These are phyloP conservation scores for Xylocopa sonorina DNA, from an alignment of 1,140 invertebrate genomes.

Conservation along the genomic window DNA sequence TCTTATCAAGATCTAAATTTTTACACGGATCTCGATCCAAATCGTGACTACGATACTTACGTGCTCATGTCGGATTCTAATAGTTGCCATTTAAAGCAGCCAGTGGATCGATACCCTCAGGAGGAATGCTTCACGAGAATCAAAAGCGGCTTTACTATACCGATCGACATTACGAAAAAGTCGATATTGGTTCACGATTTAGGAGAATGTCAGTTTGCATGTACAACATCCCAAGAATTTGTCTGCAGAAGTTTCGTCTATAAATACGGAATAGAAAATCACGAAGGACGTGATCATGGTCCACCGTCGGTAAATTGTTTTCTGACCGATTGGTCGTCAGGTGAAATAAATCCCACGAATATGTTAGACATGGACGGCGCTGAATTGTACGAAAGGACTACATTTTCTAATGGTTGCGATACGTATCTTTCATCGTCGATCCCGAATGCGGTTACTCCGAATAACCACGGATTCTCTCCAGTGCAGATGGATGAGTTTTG, in stretches of 20 bases:
- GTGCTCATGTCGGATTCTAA: conserved; percentile 83
- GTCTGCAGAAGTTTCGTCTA: conserved; percentile 90
- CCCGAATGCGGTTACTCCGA: too few species aligned
- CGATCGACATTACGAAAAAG: conserved; percentile 84
- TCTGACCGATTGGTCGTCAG: conserved; percentile 86
- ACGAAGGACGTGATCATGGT: conserved; percentile 72
- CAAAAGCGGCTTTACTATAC: conserved; percentile 86
- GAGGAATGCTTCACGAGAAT: conserved; percentile 92
- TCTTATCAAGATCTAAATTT: conserved; percentile 86
- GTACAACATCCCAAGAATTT: conserved; percentile 86
- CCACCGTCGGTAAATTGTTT: conserved; percentile 83
- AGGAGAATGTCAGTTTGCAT: conserved; percentile 89
- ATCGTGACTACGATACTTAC: conserved; percentile 91
- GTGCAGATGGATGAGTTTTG: conserved; percentile 83
- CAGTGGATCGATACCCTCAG: background rate
- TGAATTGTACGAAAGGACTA: conserved; percentile 89
- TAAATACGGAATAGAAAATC: conserved; percentile 80
- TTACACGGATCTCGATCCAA: conserved; percentile 87
- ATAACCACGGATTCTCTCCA: background rate
- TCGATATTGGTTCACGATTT: conserved; percentile 86
- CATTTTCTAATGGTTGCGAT: conserved; percentile 90
- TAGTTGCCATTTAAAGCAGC: conserved; percentile 52
- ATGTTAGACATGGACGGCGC: conserved; percentile 83
- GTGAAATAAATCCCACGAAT: conserved; percentile 84
- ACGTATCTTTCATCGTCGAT: background rate